Evolutionary conservation across 1,140 invertebrate species (phyloP), one percentile per base, ranked within the genome.

Genomic region (Calosoma granatense): DNA sequence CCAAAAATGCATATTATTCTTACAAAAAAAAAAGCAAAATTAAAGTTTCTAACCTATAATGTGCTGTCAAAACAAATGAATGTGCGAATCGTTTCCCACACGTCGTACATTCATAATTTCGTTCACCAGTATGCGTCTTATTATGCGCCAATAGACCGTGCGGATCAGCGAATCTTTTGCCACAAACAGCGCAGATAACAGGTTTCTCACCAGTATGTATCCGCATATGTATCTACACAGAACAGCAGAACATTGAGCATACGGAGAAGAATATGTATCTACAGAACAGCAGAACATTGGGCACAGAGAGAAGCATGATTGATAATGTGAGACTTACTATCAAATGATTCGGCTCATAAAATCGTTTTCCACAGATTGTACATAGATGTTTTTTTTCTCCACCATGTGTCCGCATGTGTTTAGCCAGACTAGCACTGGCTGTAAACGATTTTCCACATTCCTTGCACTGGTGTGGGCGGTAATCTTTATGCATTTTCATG

Each of bases 191-290:
- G 57, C 71, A 86, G 63, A 80, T 76, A 59, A 82, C 83, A 0
- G 83, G 83, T 63, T 81, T 77, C 65, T 86, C 82, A 1, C 83
- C 84, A 4, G 82, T 84, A 64, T 87, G 84, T 56, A 78, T 80
- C 56, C 83, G 72, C 54, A 81, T 79, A 66, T 87, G 85, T 15
- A 83, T 72, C 60, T 65, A 59, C 80, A 59, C 78, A 70, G 20
- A 81, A 67, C n/a, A 53, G 3, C 55, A 41, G 54, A 4, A 9
- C n/a, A 20, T 21, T 41, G 70, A 65, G 11, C 9, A 47, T 11
- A 47, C 15, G 9, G 17, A 47, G 17, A 12, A 4, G 17, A 47
- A 47, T 47, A 11, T 14, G 14, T 6, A 30, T 30, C 26, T 6
- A 59, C 78, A 70, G 20, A 81, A 67, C n/a, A 53, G 3, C 55